Evolutionary conservation across 2,113 vertebrate genomes (phyloP).

Genomic region (Vicugna pacos): DNA sequence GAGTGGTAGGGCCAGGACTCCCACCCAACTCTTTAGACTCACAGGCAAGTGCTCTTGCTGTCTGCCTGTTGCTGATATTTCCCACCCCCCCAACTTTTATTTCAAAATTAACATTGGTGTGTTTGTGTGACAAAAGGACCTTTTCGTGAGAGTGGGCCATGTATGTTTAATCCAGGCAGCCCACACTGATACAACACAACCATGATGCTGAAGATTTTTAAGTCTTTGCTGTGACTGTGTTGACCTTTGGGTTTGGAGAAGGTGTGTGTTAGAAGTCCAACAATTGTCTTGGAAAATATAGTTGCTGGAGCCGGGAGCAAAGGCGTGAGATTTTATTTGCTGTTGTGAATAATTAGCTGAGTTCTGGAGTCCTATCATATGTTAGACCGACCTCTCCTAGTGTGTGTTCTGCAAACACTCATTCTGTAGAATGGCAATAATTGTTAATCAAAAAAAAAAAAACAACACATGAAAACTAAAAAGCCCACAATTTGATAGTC

Average conservation of each 20-base stretch:
- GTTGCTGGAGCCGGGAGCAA: neutral
- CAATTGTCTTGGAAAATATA: constrained; percentile 33
- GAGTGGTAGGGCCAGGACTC: neutral
- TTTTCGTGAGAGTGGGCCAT: neutral
- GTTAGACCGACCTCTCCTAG: neutral
- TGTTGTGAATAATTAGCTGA: neutral
- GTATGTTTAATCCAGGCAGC: neutral
- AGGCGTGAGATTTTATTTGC: neutral
- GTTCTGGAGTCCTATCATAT: neutral
- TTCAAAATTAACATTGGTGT: neutral
- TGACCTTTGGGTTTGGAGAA: neutral
- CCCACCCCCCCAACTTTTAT: neutral
- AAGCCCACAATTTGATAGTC: neutral
- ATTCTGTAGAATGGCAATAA: neutral
- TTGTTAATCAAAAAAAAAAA: neutral
- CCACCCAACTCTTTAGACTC: neutral
- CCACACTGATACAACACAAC: neutral
- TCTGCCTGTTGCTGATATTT: neutral
- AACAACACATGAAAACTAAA: neutral
- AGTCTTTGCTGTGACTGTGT: constrained; percentile 10
- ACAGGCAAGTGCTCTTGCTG: neutral
- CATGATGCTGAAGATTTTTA: neutral
- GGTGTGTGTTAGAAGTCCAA: constrained; percentile 33
- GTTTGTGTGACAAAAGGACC: neutral
- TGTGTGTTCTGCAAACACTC: neutral